Percentiles rank a stretch among this genome's conserved stretches.
Evolutionary conservation across 2,797 vertebrate genomes (phyloP).

Genomic region (Sebastes matsubarae): DNA sequence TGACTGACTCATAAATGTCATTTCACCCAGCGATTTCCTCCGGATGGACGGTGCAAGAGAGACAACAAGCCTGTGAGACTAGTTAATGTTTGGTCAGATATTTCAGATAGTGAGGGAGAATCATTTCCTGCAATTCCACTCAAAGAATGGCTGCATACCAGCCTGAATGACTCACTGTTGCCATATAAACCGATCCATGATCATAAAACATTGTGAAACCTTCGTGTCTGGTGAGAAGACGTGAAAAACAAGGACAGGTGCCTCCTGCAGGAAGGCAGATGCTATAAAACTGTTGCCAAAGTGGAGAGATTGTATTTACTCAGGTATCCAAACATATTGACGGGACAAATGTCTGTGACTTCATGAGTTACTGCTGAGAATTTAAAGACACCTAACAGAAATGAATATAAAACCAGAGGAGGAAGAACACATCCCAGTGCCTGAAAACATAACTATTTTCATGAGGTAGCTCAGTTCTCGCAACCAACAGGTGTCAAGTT

Average conservation of each 20-base stretch:
- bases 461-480: neutral
- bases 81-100: conserved; percentile 67
- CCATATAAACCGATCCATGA: conserved; percentile 51
- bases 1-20: neutral
- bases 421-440: neutral
- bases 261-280: neutral
- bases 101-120: conserved; percentile 44
- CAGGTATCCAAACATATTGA: neutral
- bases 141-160: conserved; percentile 42
- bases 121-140: conserved; percentile 59
- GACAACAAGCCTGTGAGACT: conserved; percentile 4
- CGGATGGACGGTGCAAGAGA: neutral
- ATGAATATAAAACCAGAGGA: rapidly evolving
- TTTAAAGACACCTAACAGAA: neutral
- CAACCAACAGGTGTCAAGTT: neutral
- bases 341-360: neutral
- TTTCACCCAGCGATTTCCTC: neutral
- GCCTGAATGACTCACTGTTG: conserved; percentile 57
- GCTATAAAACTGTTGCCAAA: neutral
- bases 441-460: neutral
- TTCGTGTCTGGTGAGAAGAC: neutral
- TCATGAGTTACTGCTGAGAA: too few relatives aligned
- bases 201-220: conserved; percentile 52
- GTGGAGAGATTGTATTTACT: neutral
- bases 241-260: neutral